phyloP scores from a whole-genome alignment of 1,140 invertebrate genomes.

The Marisa cornuarietis region DNA sequence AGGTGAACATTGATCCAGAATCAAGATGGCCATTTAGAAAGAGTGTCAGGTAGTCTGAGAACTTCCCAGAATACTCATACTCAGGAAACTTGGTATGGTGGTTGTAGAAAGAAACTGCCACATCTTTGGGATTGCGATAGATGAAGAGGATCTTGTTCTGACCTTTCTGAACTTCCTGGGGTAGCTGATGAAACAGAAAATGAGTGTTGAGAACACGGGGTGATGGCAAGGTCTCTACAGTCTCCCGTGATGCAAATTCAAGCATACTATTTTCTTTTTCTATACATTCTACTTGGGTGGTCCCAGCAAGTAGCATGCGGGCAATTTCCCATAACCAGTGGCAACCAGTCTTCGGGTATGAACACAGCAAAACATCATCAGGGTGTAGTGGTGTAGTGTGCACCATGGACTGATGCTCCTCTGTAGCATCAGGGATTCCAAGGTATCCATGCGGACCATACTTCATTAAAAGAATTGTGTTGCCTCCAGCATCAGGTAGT shows the following conservation, averaged over 20 bases:
- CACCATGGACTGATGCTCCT: slow-evolving; percentile 2
- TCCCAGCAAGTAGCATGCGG: slow-evolving; percentile 29
- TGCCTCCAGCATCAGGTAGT: not conserved
- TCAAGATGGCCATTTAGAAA: slow-evolving; percentile 31
- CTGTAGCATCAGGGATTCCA: not conserved
- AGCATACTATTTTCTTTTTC: slow-evolving; percentile 34
- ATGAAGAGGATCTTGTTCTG: slow-evolving; percentile 38
- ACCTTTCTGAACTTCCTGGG: slow-evolving; percentile 22
- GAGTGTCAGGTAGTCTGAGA: slow-evolving; percentile 13
- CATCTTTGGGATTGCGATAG: slow-evolving; percentile 44
- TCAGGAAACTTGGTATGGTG: slow-evolving; percentile 25
- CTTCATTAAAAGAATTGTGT: slow-evolving; percentile 8
- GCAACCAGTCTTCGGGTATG: slow-evolving; percentile 47
- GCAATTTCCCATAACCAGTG: slow-evolving; percentile 44
- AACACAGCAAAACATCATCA: slow-evolving; percentile 47
- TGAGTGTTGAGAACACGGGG: slow-evolving; percentile 40
- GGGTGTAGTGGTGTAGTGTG: slow-evolving; percentile 16
- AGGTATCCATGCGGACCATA: slow-evolving; percentile 2
- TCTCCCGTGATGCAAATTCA: slow-evolving; percentile 23
- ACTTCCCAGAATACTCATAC: slow-evolving; percentile 27
- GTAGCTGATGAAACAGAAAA: slow-evolving; percentile 22
- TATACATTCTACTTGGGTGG: slow-evolving; percentile 8
- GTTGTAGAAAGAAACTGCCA: slow-evolving; percentile 44
- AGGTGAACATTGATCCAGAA: slow-evolving; percentile 42
- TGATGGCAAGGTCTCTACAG: slow-evolving; percentile 22